phyloP scores from a whole-genome alignment of 1,140 invertebrate species.

The Saxidomus purpurata region DNA sequence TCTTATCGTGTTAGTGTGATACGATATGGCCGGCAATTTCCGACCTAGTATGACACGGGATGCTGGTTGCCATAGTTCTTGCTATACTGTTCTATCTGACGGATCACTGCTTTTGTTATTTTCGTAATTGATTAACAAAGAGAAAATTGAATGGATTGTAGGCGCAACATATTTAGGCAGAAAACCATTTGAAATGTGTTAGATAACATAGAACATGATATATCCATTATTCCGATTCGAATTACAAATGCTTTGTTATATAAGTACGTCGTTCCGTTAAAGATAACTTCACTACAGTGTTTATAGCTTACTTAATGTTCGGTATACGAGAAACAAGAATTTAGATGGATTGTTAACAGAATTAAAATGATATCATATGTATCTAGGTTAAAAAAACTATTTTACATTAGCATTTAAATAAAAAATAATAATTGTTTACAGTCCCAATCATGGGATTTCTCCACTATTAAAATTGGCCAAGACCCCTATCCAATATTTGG shows the following conservation, averaged over 20 bases:
- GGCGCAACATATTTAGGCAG: not conserved
- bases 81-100: not conserved
- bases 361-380: no score
- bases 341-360: no score
- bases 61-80: not conserved
- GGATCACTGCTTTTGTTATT: not conserved
- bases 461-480: no score
- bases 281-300: no score
- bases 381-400: no score
- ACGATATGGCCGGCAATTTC: not conserved
- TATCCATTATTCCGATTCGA: not conserved
- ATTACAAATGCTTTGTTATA: not conserved
- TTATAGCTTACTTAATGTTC: no score
- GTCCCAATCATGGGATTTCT: no score
- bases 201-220: not conserved
- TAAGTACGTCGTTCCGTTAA: not conserved
- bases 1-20: slow-evolving; percentile 2
- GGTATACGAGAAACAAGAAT: no score
- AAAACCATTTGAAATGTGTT: not conserved
- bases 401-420: no score
- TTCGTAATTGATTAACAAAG: not conserved
- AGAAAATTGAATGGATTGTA: slow-evolving; percentile 14
- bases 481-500: no score
- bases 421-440: no score
- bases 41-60: not conserved